Base-by-base conservation (phyloP, 2,113 vertebrate species). In the Todiramphus chloris region DNA sequence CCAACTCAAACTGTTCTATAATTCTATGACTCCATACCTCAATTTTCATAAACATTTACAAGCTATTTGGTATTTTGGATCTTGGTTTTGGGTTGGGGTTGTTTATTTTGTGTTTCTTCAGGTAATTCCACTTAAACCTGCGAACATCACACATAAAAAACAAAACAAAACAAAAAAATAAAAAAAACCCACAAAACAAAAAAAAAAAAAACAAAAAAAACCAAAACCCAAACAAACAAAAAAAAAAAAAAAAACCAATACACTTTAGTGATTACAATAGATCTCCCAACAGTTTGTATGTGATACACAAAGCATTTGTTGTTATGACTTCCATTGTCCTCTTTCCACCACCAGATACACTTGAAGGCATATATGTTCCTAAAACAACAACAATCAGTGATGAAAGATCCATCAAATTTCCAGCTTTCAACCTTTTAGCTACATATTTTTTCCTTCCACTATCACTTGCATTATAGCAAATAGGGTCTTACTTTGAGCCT, bases 1-100 rank as follows among this genome's bases (percentile, higher is more conserved):
- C 17, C 37, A 77, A 24, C 3, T 2, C 25, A 68, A 68, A 53
- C 4, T 1, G 7, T 43, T 74, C 18, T 39, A 20, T 27, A 63
- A 68, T 25, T 31, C 17, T 16, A 7, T 39, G 3, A 27, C 43
- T 83, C 25, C 11, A 27, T 35, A 27, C 7, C 84, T 84, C 11
- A 66, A 1, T 66, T 90, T 82, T 46, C 30, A 56, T n/a, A 62
- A 75, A 51, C 0, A 23, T 41, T 79, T 23, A 18, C 51, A 66
- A 62, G 10, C 1, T 50, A 4, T 33, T 56, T 60, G 4, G 2
- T 4, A 30, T 41, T 59, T 11, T 4, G 7, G 2, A 1, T 7
- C 51, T 86, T 11, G 2, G 1, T 10, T 50, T n/a, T n/a, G 13
- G 19, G 2, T 23, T 43, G 27, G 6, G 31, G 8, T 19, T 21